phyloP scores from a whole-genome alignment of 2,888 invertebrate genomes.

The Drosophila lacicola region DNA sequence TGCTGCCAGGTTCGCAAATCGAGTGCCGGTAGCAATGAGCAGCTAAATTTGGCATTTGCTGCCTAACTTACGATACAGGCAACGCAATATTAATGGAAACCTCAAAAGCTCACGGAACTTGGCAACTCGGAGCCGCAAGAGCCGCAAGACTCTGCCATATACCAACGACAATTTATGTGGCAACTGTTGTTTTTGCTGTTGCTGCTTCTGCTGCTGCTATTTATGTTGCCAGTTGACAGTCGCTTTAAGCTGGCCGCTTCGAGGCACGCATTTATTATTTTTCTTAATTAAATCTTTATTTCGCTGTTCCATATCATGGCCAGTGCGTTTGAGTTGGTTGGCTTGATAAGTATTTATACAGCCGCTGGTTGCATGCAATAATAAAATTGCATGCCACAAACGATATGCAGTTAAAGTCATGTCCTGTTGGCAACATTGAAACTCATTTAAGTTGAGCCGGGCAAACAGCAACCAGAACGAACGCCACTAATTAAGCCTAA shows the following conservation, averaged over 20 bases:
- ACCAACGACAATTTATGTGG: constrained; percentile 61
- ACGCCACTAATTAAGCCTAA: constrained; percentile 77
- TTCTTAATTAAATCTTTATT: constrained; percentile 74
- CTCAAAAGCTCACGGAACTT: constrained; percentile 37
- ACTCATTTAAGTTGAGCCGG: constrained; percentile 54
- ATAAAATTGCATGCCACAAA: constrained; percentile 49
- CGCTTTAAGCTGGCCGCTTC: constrained; percentile 33
- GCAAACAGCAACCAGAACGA: constrained; percentile 33
- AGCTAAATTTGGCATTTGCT: constrained; percentile 59
- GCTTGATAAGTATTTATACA: constrained; percentile 43
- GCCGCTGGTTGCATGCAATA: constrained; percentile 38
- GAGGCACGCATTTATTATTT: constrained; percentile 72
- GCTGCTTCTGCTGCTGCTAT: constrained; percentile 8
- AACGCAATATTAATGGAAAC: constrained; percentile 48
- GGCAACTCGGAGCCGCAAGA: constrained; percentile 14
- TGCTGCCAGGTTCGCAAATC: constrained; percentile 43
- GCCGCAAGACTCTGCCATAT: constrained; percentile 12
- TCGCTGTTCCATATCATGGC: constrained; percentile 11
- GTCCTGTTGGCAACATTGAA: constrained; percentile 53
- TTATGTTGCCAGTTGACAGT: constrained; percentile 30
- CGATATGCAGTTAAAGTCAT: constrained; percentile 40
- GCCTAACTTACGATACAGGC: constrained; percentile 35
- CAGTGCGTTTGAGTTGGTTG: neutral
- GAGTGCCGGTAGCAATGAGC: constrained; percentile 57
- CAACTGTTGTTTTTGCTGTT: constrained; percentile 18